Conservation (phyloP, 2,888 invertebrate species). For the Parnassius glacialis region DNA sequence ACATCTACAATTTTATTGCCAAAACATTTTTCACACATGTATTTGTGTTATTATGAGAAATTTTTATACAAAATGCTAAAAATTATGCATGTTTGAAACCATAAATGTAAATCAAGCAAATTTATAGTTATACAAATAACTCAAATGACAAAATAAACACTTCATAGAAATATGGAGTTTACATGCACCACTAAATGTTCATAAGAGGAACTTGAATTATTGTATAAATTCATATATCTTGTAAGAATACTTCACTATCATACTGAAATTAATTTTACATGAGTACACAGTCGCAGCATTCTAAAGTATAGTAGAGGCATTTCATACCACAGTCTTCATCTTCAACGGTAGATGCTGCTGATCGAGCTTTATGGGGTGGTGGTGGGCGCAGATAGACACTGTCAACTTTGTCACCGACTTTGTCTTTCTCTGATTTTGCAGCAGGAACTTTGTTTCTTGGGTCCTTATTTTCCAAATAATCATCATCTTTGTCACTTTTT, state of each 20-base stretch:
- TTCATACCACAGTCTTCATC: conserved; percentile 82
- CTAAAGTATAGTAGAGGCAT: conserved; percentile 82
- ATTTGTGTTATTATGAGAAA: no score
- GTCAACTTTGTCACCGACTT: conserved; percentile 60
- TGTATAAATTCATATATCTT: not conserved
- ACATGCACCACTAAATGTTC: no score
- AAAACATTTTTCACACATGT: no score
- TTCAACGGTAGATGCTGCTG: conserved; percentile 58
- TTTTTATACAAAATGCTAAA: no score
- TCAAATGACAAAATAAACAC: no score
- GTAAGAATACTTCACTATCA: not conserved
- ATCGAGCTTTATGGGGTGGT: conserved; percentile 50
- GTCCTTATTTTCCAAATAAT: conserved; percentile 52
- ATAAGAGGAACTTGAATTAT: no score
- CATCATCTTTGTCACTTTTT: conserved; percentile 42
- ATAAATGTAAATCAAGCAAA: no score
- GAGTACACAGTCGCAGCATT: conserved; percentile 83
- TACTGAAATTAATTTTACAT: conserved; percentile 46
- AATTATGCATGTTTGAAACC: no score
- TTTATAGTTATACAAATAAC: no score
- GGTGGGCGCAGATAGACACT: conserved; percentile 58
- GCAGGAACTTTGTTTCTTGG: conserved; percentile 39
- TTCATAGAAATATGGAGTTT: no score
- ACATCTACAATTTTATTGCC: no score
- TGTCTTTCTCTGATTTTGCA: conserved; percentile 43